Evolutionary conservation across 2,113 vertebrate genomes (phyloP).

Genomic region (Amphiprion ocellaris): DNA sequence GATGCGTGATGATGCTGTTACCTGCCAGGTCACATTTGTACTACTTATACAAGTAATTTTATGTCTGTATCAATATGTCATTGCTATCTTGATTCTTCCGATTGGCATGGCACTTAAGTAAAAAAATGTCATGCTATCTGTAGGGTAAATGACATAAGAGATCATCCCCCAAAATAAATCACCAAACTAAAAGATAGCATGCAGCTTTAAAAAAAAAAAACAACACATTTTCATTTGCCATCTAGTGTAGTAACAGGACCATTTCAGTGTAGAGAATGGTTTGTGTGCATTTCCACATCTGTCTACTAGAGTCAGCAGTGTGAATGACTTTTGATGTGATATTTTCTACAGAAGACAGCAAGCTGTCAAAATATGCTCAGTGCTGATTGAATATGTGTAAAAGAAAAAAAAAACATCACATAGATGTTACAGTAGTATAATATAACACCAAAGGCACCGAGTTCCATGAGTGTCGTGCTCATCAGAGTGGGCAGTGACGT

Average conservation of each 20-base stretch:
- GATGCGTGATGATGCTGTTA: constrained; percentile 44
- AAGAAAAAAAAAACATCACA: background rate
- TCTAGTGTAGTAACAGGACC: constrained; percentile 12
- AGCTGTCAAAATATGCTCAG: constrained; percentile 13
- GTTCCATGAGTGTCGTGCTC: constrained; percentile 35
- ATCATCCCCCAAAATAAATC: too few relatives aligned
- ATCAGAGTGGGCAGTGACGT: constrained; percentile 75
- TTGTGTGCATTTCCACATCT: constrained; percentile 36
- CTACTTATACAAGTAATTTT: background rate
- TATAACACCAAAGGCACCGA: background rate
- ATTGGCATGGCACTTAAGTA: background rate
- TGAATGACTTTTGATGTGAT: constrained; percentile 45
- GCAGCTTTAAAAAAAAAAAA: background rate
- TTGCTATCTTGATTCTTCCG: background rate
- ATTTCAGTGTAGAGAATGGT: constrained; percentile 37
- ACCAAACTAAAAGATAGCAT: background rate
- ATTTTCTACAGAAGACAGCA: constrained; percentile 28
- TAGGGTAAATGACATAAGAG: background rate
- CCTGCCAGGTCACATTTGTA: constrained; percentile 13
- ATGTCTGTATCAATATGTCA: background rate
- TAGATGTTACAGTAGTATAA: background rate
- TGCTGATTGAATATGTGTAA: constrained; percentile 13
- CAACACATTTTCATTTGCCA: background rate
- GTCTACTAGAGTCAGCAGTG: constrained; percentile 34
- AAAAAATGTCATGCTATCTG: background rate